Evolutionary conservation across 1,140 invertebrate genomes (phyloP).

Genomic region (Ganaspis sp.): DNA sequence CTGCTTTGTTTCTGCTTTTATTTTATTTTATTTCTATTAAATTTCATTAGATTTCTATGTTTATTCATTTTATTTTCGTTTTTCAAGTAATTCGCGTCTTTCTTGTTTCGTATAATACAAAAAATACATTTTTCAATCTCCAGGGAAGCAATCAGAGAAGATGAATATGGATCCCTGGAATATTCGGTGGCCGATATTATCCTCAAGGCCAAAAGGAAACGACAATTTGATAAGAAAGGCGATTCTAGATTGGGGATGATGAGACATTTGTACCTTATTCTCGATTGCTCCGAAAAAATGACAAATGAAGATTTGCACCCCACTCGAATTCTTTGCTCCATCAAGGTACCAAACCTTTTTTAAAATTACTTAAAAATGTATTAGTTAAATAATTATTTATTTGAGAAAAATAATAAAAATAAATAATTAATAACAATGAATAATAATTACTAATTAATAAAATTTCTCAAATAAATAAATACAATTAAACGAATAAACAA

Average conservation of each 20-base stretch:
- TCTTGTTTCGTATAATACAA: too few species aligned
- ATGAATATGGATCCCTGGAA: slow-evolving; percentile 94
- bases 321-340: slow-evolving; percentile 90
- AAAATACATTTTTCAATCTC: too few species aligned
- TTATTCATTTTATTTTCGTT: slow-evolving; percentile 38
- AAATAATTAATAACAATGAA: too few species aligned
- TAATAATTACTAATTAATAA: too few species aligned
- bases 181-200: slow-evolving; percentile 93
- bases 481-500: too few species aligned
- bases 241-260: slow-evolving; percentile 95
- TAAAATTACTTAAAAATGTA: not conserved
- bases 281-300: slow-evolving; percentile 97
- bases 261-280: slow-evolving; percentile 93
- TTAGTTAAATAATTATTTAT: too few species aligned
- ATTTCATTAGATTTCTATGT: slow-evolving; percentile 3
- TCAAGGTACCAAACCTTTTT: slow-evolving; percentile 82
- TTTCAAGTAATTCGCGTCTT: slow-evolving; percentile 31
- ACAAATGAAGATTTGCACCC: slow-evolving; percentile 96
- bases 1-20: too few species aligned
- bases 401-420: too few species aligned
- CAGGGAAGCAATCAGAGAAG: slow-evolving; percentile 98
- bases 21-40: too few species aligned
- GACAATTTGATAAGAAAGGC: slow-evolving; percentile 83
- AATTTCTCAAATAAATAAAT: too few species aligned
- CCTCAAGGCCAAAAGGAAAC: slow-evolving; percentile 89